Evolutionary conservation across 2,888 invertebrate genomes (phyloP).

Genomic region (Callinectes sapidus): DNA sequence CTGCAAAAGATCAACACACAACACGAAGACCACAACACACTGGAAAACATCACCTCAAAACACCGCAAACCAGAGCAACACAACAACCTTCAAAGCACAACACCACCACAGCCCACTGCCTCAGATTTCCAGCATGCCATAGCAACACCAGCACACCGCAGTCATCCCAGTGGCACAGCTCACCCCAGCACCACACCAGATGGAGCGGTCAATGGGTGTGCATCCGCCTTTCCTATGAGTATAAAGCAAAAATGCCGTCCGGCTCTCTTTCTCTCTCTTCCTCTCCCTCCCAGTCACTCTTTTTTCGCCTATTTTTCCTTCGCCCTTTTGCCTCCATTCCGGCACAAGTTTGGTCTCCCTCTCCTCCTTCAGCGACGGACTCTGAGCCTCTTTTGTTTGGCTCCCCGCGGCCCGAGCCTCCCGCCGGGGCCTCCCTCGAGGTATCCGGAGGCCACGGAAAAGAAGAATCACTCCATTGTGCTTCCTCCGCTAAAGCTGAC

Average conservation of each 20-base stretch:
- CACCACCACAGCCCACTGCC: not conserved
- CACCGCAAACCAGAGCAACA: not conserved
- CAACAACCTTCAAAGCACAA: not conserved
- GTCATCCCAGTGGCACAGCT: not conserved
- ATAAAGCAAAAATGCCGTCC: not conserved
- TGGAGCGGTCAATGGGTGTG: not conserved
- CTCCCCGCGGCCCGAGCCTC: conserved; percentile 33
- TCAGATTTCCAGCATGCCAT: not conserved
- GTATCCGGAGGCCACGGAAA: conserved; percentile 28
- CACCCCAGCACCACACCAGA: not conserved
- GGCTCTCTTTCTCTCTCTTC: conserved; percentile 14
- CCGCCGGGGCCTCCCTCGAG: conserved; percentile 26
- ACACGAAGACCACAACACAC: not conserved
- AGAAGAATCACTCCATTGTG: conserved; percentile 30
- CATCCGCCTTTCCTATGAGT: not conserved
- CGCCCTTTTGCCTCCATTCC: conserved; percentile 7
- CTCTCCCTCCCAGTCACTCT: conserved; percentile 8
- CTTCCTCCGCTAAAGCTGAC: conserved; percentile 19
- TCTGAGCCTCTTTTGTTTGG: conserved; percentile 37
- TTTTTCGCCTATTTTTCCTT: conserved; percentile 9
- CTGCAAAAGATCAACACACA: not conserved
- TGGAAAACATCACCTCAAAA: not conserved
- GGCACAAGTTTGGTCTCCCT: conserved; percentile 31
- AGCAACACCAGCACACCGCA: not conserved
- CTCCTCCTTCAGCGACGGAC: conserved; percentile 26